Evolutionary conservation across 2,113 vertebrate genomes (phyloP), one percentile per base, ranked within the genome.

Genomic region (Urocolius indicus): DNA sequence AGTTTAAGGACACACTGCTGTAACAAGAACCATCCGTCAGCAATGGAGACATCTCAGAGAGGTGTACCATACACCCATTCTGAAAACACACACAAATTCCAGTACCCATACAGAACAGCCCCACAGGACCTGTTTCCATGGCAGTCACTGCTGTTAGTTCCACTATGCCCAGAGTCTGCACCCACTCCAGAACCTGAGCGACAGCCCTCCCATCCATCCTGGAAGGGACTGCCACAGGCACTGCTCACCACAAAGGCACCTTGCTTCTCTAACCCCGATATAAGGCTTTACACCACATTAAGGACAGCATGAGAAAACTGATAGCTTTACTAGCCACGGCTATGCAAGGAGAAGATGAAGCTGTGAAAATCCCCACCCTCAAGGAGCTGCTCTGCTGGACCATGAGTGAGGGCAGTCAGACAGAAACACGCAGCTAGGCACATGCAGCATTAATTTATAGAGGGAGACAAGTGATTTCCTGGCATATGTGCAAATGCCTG

Each of bases 1-100:
- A 93, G 90, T 95, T 92, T 94, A 94, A 92, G 93, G 93, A 95
- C 76, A 66, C 32, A 67, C 62, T 87, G 67, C 71, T 93, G 52
- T 69, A 87, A 93, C 43, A 77, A 75, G 55, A 63, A 90, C 58
- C 77, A 92, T 94, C 89, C 80, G 93, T 63, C 82, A 92, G 69
- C 54, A 48, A 45, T 8, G 22, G 55, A 74, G 89, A 36, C 3
- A 67, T 77, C 73, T 87, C 27, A 58, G 65, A 41, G 75, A 68
- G 46, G 45, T 34, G 54, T 24, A 57, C 69, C 77, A 88, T 74
- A 86, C 59, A 76, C 59, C 52, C 38, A 52, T 89, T 62, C 73
- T 81, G 73, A 90, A 91, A 96, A 84, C 21, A 82, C 76, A 62
- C 46, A 88, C 69, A 82, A 90, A 73, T 95, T 87, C 62, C 4